These are phyloP conservation scores for Lissocephala sabroskyi DNA, from an alignment of 2,888 invertebrate species.

Conservation along the genomic window DNA sequence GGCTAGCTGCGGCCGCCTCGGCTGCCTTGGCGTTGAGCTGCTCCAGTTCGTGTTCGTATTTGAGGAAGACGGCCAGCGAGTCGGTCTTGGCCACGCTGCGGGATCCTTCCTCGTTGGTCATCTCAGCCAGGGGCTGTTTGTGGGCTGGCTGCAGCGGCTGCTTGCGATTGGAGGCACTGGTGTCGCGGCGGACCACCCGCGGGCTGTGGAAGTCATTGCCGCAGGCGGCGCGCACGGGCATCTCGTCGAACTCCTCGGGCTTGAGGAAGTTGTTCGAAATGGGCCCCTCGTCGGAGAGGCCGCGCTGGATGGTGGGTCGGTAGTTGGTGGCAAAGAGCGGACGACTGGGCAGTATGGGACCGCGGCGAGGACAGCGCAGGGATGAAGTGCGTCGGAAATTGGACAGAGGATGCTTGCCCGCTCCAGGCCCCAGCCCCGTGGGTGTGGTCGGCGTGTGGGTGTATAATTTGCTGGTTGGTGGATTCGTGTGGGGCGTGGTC, in stretches of 20 bases:
- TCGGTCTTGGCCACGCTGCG: slow-evolving; percentile 69
- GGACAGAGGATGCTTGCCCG: slow-evolving; percentile 35
- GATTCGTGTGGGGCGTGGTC: slow-evolving; percentile 48
- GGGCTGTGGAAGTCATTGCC: slow-evolving; percentile 71
- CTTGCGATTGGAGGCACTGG: slow-evolving; percentile 66
- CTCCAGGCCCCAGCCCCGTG: neutral
- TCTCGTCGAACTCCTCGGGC: slow-evolving; percentile 72
- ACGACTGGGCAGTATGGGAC: slow-evolving; percentile 60
- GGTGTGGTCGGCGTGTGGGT: no score
- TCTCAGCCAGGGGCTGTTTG: slow-evolving; percentile 38
- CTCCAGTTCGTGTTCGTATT: slow-evolving; percentile 70
- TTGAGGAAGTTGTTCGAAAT: slow-evolving; percentile 71
- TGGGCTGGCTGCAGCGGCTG: slow-evolving; percentile 55
- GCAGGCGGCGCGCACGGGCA: slow-evolving; percentile 71
- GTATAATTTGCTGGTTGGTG: slow-evolving; percentile 11
- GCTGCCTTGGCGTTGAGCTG: slow-evolving; percentile 47
- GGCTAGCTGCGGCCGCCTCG: slow-evolving; percentile 24
- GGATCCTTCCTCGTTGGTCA: slow-evolving; percentile 5
- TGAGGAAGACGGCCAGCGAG: slow-evolving; percentile 70
- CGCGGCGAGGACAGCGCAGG: slow-evolving; percentile 68
- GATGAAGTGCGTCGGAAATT: slow-evolving; percentile 71
- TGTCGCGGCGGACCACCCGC: slow-evolving; percentile 68
- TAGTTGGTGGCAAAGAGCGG: slow-evolving; percentile 68
- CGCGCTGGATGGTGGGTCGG: slow-evolving; percentile 71
- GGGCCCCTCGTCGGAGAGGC: slow-evolving; percentile 72